phyloP scores from a whole-genome alignment of 2,888 invertebrate species.

The Drosophila bunnanda region DNA sequence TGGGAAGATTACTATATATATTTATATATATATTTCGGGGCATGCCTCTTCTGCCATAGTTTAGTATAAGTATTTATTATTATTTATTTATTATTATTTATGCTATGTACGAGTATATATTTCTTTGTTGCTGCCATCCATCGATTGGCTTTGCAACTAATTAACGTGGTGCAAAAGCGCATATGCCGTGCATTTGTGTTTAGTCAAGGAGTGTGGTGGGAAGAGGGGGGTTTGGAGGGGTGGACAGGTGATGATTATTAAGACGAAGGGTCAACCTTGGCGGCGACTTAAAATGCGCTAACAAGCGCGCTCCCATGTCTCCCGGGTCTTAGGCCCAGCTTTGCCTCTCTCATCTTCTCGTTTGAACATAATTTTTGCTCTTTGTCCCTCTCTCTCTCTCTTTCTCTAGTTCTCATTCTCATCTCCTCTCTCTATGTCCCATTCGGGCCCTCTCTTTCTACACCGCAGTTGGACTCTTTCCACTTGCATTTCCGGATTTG shows the following conservation, averaged over 20 bases:
- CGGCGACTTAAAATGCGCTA: slow-evolving; percentile 66
- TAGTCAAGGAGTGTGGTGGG: neutral
- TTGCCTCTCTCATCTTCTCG: slow-evolving; percentile 9
- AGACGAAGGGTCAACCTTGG: slow-evolving; percentile 57
- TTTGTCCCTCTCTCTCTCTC: slow-evolving; percentile 3
- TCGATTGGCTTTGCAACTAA: slow-evolving; percentile 67
- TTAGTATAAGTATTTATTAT: neutral
- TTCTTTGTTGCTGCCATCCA: slow-evolving; percentile 22
- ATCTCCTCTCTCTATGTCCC: neutral
- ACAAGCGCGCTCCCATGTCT: slow-evolving; percentile 61
- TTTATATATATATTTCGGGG: neutral
- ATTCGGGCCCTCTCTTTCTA: neutral
- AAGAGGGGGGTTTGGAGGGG: neutral
- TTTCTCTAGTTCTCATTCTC: neutral
- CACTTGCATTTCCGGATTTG: slow-evolving; percentile 49
- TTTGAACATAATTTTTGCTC: slow-evolving; percentile 43
- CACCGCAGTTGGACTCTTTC: slow-evolving; percentile 9
- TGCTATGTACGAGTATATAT: slow-evolving; percentile 23
- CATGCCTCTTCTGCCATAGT: neutral
- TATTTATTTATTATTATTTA: slow-evolving; percentile 7
- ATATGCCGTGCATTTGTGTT: slow-evolving; percentile 30
- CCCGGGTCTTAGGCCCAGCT: slow-evolving; percentile 28
- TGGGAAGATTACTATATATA: neutral
- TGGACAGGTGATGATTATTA: slow-evolving; percentile 56
- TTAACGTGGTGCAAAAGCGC: slow-evolving; percentile 64